Conservation (phyloP, 2,888 invertebrate genomes). For the Drosophila nigricruria region DNA sequence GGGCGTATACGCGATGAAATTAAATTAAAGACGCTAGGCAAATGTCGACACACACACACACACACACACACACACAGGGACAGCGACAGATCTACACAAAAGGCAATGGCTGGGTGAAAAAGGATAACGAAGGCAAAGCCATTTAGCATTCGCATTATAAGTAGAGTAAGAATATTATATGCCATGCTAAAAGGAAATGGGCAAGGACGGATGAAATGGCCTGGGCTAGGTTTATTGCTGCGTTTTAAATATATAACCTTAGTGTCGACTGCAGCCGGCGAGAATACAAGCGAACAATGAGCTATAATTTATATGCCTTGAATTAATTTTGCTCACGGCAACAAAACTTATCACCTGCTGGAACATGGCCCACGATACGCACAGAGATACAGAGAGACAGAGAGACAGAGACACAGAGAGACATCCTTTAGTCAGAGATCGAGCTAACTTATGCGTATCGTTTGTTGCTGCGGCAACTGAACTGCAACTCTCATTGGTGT, state of each 20-base stretch:
- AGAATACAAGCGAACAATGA: conserved; percentile 56
- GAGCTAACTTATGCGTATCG: conserved; percentile 15
- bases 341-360: conserved; percentile 68
- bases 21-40: conserved; percentile 43
- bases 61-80: neutral
- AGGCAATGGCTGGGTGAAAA: neutral
- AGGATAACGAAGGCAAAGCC: conserved; percentile 25
- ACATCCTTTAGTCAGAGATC: too few relatives aligned
- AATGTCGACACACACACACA: conserved; percentile 16
- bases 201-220: neutral
- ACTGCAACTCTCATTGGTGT: conserved; percentile 56
- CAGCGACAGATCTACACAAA: neutral
- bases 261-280: conserved; percentile 25
- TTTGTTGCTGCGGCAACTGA: conserved; percentile 15
- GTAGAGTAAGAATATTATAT: conserved; percentile 1
- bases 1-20: conserved; percentile 56
- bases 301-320: conserved; percentile 72
- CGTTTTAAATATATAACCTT: conserved; percentile 34
- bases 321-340: conserved; percentile 65
- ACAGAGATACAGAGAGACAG: neutral
- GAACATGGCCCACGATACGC: conserved; percentile 32
- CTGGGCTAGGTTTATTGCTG: conserved; percentile 22
- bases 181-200: conserved; percentile 12
- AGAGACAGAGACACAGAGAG: neutral
- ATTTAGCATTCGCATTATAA: conserved; percentile 26